Percentiles rank a stretch among this genome's conserved stretches.
Conservation (phyloP, 2,113 vertebrate species). For the Myotis yumanensis region DNA sequence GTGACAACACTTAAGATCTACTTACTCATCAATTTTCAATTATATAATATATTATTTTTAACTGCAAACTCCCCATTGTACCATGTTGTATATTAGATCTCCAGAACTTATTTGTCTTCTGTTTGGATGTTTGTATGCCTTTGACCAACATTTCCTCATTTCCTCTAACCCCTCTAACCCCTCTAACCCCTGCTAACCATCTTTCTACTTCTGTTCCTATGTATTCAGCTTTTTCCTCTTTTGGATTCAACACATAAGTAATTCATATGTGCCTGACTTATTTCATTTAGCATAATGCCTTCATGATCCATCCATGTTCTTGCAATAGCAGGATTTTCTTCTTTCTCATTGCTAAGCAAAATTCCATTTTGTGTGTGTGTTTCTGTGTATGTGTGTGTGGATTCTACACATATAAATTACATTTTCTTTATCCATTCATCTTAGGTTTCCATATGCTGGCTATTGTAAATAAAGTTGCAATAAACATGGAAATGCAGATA, state of each 20-base stretch:
- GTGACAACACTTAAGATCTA: background rate
- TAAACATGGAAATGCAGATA: background rate
- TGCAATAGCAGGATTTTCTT: background rate
- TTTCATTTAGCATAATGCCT: background rate
- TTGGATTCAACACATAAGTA: background rate
- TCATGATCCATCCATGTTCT: background rate
- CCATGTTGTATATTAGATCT: background rate
- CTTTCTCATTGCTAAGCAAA: background rate
- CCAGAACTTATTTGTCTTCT: background rate
- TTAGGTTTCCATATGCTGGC: background rate
- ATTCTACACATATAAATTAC: background rate
- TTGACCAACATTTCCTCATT: background rate
- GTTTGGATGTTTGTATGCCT: background rate
- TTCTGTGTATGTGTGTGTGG: background rate
- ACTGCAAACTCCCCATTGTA: background rate
- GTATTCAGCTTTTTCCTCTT: background rate
- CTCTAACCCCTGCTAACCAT: background rate
- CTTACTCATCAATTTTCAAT: background rate
- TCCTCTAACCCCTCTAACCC: background rate
- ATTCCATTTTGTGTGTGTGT: background rate
- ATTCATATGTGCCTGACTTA: background rate
- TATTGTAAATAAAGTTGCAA: background rate
- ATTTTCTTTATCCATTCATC: background rate
- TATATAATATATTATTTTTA: background rate
- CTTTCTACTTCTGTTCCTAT: background rate